Evolutionary conservation across 2,113 vertebrate species (phyloP).

Genomic region (Tor tambroides): DNA sequence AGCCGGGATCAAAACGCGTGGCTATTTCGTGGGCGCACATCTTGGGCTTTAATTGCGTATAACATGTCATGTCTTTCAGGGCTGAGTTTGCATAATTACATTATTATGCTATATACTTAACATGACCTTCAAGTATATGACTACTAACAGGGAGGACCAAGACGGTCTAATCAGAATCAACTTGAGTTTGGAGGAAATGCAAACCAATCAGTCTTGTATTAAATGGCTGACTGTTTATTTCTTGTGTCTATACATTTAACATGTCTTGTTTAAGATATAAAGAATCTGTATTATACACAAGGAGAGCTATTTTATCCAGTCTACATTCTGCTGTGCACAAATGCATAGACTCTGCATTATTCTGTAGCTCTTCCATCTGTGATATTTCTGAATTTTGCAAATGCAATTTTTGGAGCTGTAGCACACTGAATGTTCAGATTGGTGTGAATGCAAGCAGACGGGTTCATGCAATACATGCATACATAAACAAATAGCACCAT

Average conservation of each 20-base stretch:
- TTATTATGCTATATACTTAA: conserved; percentile 72
- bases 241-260: conserved; percentile 44
- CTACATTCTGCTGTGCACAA: neutral
- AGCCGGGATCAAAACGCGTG: conserved; percentile 65
- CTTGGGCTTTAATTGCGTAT: conserved; percentile 69
- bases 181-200: conserved; percentile 62
- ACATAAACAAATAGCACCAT: conserved; percentile 78
- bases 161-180: conserved; percentile 68
- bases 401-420: conserved; percentile 57
- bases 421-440: conserved; percentile 18
- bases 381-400: conserved; percentile 60
- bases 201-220: conserved; percentile 52
- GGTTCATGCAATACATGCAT: conserved; percentile 73
- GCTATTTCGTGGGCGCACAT: conserved; percentile 64
- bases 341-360: neutral
- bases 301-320: conserved; percentile 4
- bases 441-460: conserved; percentile 18
- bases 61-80: conserved; percentile 64
- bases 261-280: neutral
- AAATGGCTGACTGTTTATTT: conserved; percentile 52
- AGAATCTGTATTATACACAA: neutral
- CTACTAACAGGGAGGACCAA: conserved; percentile 59
- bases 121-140: conserved; percentile 63
- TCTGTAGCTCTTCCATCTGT: conserved; percentile 53
- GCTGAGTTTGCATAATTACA: conserved; percentile 72